Base-by-base conservation (phyloP, 2,797 vertebrate genomes). In the Eospalax fontanierii region DNA sequence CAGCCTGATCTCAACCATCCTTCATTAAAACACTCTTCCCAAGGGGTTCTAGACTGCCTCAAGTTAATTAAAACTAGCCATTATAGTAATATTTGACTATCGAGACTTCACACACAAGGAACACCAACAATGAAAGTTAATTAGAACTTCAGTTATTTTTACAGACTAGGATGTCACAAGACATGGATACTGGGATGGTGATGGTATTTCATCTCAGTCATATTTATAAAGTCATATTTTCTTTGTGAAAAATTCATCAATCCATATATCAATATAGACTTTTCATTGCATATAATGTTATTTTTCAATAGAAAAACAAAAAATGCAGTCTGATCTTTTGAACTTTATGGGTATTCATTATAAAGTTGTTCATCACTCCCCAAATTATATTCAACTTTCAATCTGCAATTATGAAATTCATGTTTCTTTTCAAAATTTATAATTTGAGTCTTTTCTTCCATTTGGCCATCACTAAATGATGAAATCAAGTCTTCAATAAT, bases 211-310 rank as follows among this genome's bases (percentile, higher is more conserved):
- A 61, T 30, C 21, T 61, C 30, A 61, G 28, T 38, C 24, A 24
- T 73, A 83, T 61, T 83, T 78, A 79, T 87, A 87, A 78, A 40
- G 33, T 61, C 40, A 75, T n/a, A n/a, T n/a, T 70, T 68, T 43
- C 80, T 14, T 66, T 83, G n/a, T 2, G 78, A 24, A 85, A 85
- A 93, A 61, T 38, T 59, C 1, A 50, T 54, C 57, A 84, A 87
- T 4, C 14, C 8, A 11, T 12, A 10, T 21, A 73, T 7, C 14
- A 26, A 30, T 86, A 57, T 4, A 12, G 4, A 50, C 11, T n/a
- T 85, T 74, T 63, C 66, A 33, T 19, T 19, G 11, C 12, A 1
- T 40, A 35, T 74, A 2, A 6, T 89, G 46, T 10, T 89, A 57
- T 66, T 87, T 43, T 85, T 80, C 61, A 87, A n/a, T 21, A 63